Evolutionary conservation across 2,113 vertebrate genomes (phyloP).

Genomic region (Gasterosteus nipponicus): DNA sequence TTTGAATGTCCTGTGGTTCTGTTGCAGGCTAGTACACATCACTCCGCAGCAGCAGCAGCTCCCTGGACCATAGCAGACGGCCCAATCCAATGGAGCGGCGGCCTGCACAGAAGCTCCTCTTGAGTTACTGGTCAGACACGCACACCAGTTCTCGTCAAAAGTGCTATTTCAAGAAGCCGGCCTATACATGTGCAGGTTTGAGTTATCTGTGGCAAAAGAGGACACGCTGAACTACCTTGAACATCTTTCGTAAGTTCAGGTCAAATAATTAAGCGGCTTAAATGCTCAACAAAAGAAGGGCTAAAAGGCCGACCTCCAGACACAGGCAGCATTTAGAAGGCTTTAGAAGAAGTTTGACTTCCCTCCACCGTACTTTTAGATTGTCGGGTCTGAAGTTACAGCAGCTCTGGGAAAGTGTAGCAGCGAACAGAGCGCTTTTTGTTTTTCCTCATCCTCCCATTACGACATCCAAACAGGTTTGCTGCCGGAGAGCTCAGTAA

Average conservation of each 20-base stretch:
- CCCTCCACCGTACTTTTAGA: slow-evolving; percentile 35
- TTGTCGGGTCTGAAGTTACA: slow-evolving; percentile 17
- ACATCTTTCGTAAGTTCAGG: slow-evolving; percentile 75
- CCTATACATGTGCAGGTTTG: slow-evolving; percentile 55
- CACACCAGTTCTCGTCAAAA: slow-evolving; percentile 8
- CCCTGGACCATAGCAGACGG: slow-evolving; percentile 55
- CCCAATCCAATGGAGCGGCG: slow-evolving; percentile 35
- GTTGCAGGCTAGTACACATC: slow-evolving; percentile 64
- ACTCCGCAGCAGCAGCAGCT: slow-evolving; percentile 59
- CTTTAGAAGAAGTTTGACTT: slow-evolving; percentile 63
- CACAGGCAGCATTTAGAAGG: slow-evolving; percentile 59
- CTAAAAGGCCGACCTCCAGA: slow-evolving; percentile 73
- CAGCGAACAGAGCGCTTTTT: slow-evolving; percentile 7
- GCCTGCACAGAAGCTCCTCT: slow-evolving; percentile 26
- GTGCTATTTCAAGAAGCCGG: slow-evolving; percentile 36
- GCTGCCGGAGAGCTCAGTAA: slow-evolving; percentile 35
- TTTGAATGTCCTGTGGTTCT: slow-evolving; percentile 71
- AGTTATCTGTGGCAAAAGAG: slow-evolving; percentile 68
- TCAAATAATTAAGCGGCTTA: slow-evolving; percentile 81
- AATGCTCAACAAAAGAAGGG: slow-evolving; percentile 72
- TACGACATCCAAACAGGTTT: slow-evolving; percentile 9
- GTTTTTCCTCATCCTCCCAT: neutral
- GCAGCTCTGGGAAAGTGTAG: slow-evolving; percentile 11
- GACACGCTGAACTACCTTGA: slow-evolving; percentile 71
- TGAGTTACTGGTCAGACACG: slow-evolving; percentile 13